phyloP scores from a whole-genome alignment of 2,888 invertebrate species.

The Microchrysa polita region DNA sequence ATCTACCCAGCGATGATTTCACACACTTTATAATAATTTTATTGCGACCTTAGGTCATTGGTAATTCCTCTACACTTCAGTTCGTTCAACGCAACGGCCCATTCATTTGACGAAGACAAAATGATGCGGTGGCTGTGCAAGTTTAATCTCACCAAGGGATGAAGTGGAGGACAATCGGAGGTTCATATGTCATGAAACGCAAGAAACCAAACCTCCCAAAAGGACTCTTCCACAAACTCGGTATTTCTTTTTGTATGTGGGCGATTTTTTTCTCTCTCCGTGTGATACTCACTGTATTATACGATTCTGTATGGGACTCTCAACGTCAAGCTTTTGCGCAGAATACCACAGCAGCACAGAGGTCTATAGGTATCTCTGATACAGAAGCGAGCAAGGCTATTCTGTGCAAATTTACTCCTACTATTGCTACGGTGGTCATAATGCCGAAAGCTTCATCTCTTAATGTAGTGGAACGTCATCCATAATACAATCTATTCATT shows the following conservation, averaged over 20 bases:
- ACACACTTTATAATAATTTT: no score
- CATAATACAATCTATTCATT: not conserved
- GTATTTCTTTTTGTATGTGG: conserved; percentile 16
- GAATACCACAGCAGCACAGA: not conserved
- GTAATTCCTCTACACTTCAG: no score
- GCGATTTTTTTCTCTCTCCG: conserved; percentile 18
- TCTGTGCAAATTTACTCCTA: not conserved
- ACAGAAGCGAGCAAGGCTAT: conserved; percentile 20
- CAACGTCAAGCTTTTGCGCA: conserved; percentile 37
- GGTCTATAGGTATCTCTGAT: no score
- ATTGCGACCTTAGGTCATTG: no score
- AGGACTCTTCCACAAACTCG: not conserved
- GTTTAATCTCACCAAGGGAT: not conserved
- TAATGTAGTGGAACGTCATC: conserved; percentile 17
- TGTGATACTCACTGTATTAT: not conserved
- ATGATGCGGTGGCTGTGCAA: no score
- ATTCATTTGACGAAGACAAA: no score
- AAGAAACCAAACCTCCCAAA: not conserved
- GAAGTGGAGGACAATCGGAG: not conserved
- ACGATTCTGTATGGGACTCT: conserved; percentile 18
- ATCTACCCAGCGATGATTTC: no score
- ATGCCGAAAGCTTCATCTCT: conserved; percentile 13
- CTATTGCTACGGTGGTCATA: not conserved
- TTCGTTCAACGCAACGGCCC: no score
- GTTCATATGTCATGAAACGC: conserved; percentile 5